A percentile compares a stretch with the other conserved stretches of the same genome.
Evolutionary conservation across 2,113 vertebrate genomes (phyloP).

Genomic region (Saccopteryx leptura): DNA sequence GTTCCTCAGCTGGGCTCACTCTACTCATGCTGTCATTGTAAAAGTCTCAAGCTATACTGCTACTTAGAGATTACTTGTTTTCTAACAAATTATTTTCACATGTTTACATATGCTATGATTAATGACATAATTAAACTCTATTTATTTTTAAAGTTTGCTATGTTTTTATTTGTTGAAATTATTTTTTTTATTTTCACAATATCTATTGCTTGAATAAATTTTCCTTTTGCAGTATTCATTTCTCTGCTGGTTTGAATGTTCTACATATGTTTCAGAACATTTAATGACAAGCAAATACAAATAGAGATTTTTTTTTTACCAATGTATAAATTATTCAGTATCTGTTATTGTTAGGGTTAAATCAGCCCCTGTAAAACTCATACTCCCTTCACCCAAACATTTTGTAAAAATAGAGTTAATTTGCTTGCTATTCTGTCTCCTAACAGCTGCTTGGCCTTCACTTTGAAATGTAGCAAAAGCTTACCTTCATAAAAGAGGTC

Average conservation of each 20-base stretch:
- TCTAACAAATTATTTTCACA: neutral
- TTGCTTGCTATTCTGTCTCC: too few relatives aligned
- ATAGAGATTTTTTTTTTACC: neutral
- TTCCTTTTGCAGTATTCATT: neutral
- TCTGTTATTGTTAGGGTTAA: neutral
- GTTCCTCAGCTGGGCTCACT: neutral
- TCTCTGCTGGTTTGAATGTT: neutral
- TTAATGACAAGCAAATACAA: neutral
- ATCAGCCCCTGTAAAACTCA: too few relatives aligned
- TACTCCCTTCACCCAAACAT: too few relatives aligned
- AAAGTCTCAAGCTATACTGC: neutral
- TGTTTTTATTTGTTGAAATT: neutral
- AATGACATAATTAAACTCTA: neutral
- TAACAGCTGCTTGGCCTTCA: too few relatives aligned
- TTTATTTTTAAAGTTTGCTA: neutral
- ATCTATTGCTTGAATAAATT: neutral
- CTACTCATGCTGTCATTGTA: too few relatives aligned
- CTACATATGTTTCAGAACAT: neutral
- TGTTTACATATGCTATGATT: neutral
- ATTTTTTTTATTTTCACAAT: neutral
- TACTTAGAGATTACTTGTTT: neutral
- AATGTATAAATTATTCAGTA: neutral
- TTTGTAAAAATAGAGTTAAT: too few relatives aligned
- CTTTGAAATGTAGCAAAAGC: too few relatives aligned
- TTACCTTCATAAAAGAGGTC: too few relatives aligned